These are phyloP conservation scores for Mythimna lalbum DNA, from an alignment of 2,888 invertebrate genomes.

Conservation along the genomic window DNA sequence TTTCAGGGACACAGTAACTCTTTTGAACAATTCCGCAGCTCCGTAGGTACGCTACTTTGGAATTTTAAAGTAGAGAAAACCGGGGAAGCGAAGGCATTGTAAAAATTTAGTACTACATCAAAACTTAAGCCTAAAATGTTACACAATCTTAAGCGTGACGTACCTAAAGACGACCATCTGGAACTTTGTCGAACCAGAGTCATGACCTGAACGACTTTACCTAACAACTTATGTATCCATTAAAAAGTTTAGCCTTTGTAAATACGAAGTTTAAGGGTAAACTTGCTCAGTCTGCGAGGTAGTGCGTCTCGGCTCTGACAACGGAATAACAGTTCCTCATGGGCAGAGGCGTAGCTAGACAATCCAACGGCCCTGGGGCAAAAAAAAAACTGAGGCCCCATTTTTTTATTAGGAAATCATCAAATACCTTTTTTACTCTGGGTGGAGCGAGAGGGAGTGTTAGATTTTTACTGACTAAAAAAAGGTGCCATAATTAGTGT, in stretches of 20 bases:
- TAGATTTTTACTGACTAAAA: too few species aligned
- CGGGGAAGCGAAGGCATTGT: background rate
- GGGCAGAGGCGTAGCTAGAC: background rate
- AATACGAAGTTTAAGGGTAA: constrained; percentile 62
- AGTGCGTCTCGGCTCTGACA: constrained; percentile 44
- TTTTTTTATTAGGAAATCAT: too few species aligned
- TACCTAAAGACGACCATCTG: constrained; percentile 33
- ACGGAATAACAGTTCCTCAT: constrained; percentile 46
- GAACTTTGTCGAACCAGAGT: constrained; percentile 39
- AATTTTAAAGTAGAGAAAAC: too few species aligned
- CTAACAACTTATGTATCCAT: constrained; percentile 62
- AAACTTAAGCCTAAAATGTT: constrained; percentile 5
- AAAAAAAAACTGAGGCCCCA: too few species aligned
- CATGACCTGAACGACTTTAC: constrained; percentile 50
- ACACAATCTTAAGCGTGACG: constrained; percentile 25
- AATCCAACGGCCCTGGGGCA: too few species aligned
- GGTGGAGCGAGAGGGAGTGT: too few species aligned
- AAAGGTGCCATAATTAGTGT: too few species aligned
- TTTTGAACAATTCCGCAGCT: too few species aligned
- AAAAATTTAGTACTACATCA: background rate
- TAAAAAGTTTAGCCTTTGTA: constrained; percentile 70
- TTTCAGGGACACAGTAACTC: too few species aligned
- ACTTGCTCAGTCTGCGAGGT: constrained; percentile 52
- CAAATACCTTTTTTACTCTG: too few species aligned
- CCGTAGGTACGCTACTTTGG: too few species aligned